Base-by-base conservation (phyloP, 1,140 invertebrate genomes). In the Camponotus floridanus region DNA sequence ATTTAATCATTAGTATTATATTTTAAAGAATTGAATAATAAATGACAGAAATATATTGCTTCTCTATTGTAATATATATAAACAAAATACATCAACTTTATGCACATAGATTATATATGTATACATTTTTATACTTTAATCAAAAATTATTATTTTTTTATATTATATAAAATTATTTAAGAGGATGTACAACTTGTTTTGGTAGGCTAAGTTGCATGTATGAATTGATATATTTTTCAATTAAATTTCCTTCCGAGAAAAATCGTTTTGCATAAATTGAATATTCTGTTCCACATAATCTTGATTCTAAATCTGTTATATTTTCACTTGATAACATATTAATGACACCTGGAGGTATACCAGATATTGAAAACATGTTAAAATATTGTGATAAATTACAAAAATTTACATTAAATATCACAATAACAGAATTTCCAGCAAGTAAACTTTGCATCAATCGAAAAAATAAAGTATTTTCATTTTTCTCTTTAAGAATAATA, bases 351-450 rank as follows among this genome's bases (percentile, higher is more conserved):
- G 65, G n/a, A 39, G 70, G 70, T 59, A 74, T 26, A 0, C 1
- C 33, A 31, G n/a, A 62, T 3, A 0, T 64, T 62, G 26, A 33
- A 45, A 76, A 76, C 5, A 62, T 76, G 5, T 76, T 18, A n/a
- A 18, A 64, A 45, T 76, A 45, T 64, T 15, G 9, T 45, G 9
- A 0, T 5, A 33, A 2, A 31, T 42, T 45, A 64, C 5, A 64
- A 8, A 45, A 42, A 11, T 45, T 64, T 64, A 15, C 9, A 33
- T 33, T 18, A 45, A 11, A 33, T 3, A 76, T n/a, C 9, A 76
- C 39, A 64, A 76, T 76, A 9, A 45, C 57, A 33, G 59, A 45
- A 11, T 76, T 76, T 5, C 74, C 74, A 76, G 39, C 9, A 31
- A 64, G 42, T 64, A 76, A 76, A 76, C 9, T 13, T 64, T 64